phyloP scores from a whole-genome alignment of 2,113 vertebrate species.

The Elephas maximus region DNA sequence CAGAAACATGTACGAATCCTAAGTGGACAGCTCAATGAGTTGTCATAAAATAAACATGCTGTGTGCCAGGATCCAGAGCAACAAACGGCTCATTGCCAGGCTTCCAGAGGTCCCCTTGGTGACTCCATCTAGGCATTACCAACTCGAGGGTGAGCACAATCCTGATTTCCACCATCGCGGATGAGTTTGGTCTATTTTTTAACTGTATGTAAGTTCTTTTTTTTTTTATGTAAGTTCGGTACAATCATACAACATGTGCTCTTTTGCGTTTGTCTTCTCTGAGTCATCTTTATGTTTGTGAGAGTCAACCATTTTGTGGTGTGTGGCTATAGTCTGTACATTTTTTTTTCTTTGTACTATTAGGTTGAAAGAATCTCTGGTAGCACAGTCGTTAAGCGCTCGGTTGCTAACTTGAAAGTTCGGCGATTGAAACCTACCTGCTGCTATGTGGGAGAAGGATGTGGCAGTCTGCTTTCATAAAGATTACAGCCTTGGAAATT shows the following conservation, averaged over 20 bases:
- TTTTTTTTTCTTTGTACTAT: neutral
- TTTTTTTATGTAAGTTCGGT: neutral
- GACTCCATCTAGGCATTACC: neutral
- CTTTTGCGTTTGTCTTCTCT: neutral
- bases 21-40: neutral
- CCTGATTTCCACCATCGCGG: neutral
- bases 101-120: neutral
- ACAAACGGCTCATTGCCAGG: neutral
- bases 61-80: neutral
- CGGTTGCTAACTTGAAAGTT: neutral
- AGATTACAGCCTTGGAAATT: neutral
- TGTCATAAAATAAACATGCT: neutral
- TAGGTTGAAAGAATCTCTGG: neutral
- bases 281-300: constrained; percentile 12
- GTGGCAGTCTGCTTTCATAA: neutral
- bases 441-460: neutral
- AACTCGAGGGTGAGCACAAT: neutral
- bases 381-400: neutral
- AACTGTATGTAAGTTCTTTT: neutral
- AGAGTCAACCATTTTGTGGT: neutral
- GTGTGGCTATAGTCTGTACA: neutral
- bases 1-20: neutral
- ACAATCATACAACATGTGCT: too few species aligned
- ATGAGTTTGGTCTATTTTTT: neutral
- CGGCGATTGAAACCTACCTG: neutral